Evolutionary conservation across 2,113 vertebrate genomes (phyloP).

Genomic region (Calidris pygmaea): DNA sequence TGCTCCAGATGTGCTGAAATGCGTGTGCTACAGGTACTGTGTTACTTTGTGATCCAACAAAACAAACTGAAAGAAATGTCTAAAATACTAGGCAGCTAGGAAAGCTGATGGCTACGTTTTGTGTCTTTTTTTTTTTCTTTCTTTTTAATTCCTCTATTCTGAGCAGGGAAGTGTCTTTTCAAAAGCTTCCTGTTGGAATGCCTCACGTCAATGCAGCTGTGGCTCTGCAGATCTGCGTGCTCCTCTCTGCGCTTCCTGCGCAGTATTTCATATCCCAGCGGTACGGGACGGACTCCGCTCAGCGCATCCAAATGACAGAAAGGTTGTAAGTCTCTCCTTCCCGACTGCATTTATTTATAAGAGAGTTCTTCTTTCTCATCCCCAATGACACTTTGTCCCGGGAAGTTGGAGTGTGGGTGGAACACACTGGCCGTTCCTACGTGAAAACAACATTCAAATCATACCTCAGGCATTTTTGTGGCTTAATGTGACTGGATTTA

Average conservation of each 20-base stretch:
- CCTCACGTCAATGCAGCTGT: conserved; percentile 62
- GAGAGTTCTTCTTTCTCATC: neutral
- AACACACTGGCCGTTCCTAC: neutral
- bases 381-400: neutral
- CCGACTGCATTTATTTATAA: neutral
- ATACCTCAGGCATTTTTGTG: neutral
- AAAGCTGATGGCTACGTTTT: too few relatives aligned
- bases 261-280: conserved; percentile 74
- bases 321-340: conserved; percentile 47
- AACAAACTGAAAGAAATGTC: neutral
- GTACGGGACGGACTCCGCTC: conserved; percentile 59
- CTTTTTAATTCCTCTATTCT: neutral
- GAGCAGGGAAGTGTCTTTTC: neutral
- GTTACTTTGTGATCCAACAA: neutral
- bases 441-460: neutral
- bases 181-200: conserved; percentile 70
- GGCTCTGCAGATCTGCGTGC: conserved; percentile 72
- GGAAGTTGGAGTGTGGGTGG: neutral
- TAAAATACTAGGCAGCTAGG: too few relatives aligned
- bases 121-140: neutral
- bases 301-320: conserved; percentile 63
- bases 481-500: neutral
- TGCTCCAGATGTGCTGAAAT: neutral
- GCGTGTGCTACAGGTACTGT: neutral
- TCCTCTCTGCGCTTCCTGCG: conserved; percentile 74